phyloP scores from a whole-genome alignment of 2,113 vertebrate species.

The Tiliqua scincoides region DNA sequence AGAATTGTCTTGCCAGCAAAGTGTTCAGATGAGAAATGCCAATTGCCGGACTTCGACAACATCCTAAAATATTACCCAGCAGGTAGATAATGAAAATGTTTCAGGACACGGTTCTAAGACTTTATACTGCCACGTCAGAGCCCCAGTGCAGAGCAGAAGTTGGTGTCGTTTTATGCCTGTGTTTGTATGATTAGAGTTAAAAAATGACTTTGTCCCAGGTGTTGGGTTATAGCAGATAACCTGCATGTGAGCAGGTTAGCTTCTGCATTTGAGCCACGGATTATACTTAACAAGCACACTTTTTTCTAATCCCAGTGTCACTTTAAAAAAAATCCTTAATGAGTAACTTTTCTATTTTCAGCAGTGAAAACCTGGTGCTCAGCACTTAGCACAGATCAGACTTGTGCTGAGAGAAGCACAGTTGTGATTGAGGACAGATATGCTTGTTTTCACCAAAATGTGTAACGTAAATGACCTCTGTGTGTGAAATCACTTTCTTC shows the following conservation, averaged over 20 bases:
- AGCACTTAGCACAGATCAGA: constrained; percentile 52
- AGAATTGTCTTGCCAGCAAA: neutral
- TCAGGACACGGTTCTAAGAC: constrained; percentile 16
- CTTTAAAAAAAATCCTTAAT: constrained; percentile 34
- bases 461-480: constrained; percentile 13
- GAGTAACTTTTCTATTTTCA: constrained; percentile 41
- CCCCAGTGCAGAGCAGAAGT: constrained; percentile 20
- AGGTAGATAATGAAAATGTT: neutral
- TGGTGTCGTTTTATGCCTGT: constrained; percentile 37
- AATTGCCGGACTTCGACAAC: neutral
- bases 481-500: neutral
- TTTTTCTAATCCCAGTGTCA: neutral
- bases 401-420: constrained; percentile 29
- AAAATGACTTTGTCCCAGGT: neutral
- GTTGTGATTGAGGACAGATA: constrained; percentile 35
- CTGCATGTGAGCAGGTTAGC: too few species aligned
- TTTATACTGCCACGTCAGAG: constrained; percentile 36
- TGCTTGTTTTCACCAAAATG: constrained; percentile 40
- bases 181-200: constrained; percentile 25
- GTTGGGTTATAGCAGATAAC: constrained; percentile 25
- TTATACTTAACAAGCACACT: neutral
- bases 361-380: constrained; percentile 30
- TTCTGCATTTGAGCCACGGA: constrained; percentile 13
- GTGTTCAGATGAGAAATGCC: neutral
- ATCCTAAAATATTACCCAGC: neutral